These are phyloP conservation scores for Oryctes rhinoceros DNA, from an alignment of 1,140 invertebrate species.

Conservation along the genomic window DNA sequence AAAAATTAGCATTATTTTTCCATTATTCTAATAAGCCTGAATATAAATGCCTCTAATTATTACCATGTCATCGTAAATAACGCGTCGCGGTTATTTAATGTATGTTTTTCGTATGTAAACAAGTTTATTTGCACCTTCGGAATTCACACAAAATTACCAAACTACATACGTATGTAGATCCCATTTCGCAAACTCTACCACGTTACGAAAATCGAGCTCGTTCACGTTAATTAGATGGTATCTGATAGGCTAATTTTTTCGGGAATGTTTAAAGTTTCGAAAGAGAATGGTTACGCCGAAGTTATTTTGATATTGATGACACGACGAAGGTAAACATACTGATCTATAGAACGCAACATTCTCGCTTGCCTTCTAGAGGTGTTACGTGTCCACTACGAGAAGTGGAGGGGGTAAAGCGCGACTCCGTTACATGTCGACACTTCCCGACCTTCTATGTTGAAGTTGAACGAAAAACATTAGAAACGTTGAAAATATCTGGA, in stretches of 20 bases:
- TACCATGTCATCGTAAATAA: slow-evolving; percentile 7
- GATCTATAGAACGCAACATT: too few relatives aligned
- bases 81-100: slow-evolving; percentile 14
- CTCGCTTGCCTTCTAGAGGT: too few relatives aligned
- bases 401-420: too few relatives aligned
- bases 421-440: too few relatives aligned
- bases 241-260: neutral
- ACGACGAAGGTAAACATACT: too few relatives aligned
- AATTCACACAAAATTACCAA: slow-evolving; percentile 8
- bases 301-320: too few relatives aligned
- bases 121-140: slow-evolving; percentile 21
- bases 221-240: neutral
- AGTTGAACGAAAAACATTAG: too few relatives aligned
- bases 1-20: slow-evolving; percentile 23
- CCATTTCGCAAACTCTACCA: neutral
- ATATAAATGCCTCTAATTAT: slow-evolving; percentile 22
- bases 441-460: too few relatives aligned
- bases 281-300: too few relatives aligned
- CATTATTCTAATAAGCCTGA: slow-evolving; percentile 18
- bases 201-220: neutral
- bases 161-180: neutral
- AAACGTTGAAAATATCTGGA: too few relatives aligned
- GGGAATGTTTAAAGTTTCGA: too few relatives aligned
- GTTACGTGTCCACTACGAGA: too few relatives aligned
- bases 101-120: slow-evolving; percentile 19